These are phyloP conservation scores for Disparrhopalites patrizii DNA, from an alignment of 2,888 invertebrate species.

Conservation along the genomic window DNA sequence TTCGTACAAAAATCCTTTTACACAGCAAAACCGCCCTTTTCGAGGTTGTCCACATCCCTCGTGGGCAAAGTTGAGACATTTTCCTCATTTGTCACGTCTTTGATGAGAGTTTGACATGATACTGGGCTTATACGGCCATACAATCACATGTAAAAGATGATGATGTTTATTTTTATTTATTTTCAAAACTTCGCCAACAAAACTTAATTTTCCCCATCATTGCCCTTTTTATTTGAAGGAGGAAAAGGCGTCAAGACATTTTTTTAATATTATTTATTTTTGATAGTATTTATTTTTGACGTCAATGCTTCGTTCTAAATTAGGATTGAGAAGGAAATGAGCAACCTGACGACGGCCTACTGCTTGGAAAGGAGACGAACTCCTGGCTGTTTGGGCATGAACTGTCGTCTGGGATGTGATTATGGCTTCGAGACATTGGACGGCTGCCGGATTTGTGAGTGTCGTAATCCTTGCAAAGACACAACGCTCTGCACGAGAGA, in stretches of 20 bases:
- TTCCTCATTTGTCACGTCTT: too few species aligned
- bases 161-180: background rate
- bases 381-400: slow-evolving; percentile 66
- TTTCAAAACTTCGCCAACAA: background rate
- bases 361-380: slow-evolving; percentile 57
- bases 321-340: slow-evolving; percentile 32
- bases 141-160: background rate
- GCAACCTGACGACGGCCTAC: slow-evolving; percentile 38
- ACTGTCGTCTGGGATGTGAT: slow-evolving; percentile 78
- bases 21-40: too few species aligned
- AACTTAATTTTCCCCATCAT: background rate
- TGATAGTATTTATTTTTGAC: background rate
- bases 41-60: too few species aligned
- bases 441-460: slow-evolving; percentile 74
- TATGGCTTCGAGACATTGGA: slow-evolving; percentile 70
- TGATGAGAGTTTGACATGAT: too few species aligned
- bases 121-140: too few species aligned
- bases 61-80: too few species aligned
- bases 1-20: too few species aligned
- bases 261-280: background rate
- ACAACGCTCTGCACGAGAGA: slow-evolving; percentile 64
- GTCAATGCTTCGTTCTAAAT: background rate
- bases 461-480: slow-evolving; percentile 73
- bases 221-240: background rate
- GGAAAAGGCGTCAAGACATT: too few species aligned